Base-by-base conservation (phyloP, 2,113 vertebrate genomes). In the Tringa solitaria region DNA sequence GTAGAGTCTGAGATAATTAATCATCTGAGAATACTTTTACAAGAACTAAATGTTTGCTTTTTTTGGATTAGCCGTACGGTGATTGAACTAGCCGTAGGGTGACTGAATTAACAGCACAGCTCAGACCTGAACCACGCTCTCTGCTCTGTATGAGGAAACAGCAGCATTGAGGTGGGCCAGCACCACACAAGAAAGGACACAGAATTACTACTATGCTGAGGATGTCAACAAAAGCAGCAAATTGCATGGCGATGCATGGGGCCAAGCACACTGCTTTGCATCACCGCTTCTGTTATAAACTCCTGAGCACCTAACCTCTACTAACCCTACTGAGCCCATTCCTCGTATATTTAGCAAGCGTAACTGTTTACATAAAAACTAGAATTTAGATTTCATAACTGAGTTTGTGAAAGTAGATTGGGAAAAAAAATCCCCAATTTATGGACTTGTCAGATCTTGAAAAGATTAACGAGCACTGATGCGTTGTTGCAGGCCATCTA, bases 101-200 rank as follows among this genome's bases (percentile, higher is more conserved):
- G 56, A 57, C 57, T 56, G 72, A 85, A 60, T 72, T 72, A 75
- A 86, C 33, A 65, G 45, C 6, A 17, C 24, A 48, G 39, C 39
- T 88, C 4, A 6, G 45, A 74, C 16, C 2, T 17, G 3, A 80
- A 32, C 37, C 8, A 23, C 2, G 1, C 56, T 64, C 0, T 51
- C 43, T 73, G 14, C 33, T 76, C 27, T 17, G 4, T 67, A 10
- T 41, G 63, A 75, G 24, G 48, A 37, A 50, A 9, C 14, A 72
- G 24, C n/a, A 72, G 39, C 23, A 14, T 64, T 1, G 4, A 37
- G 37, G 28, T 87, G 56, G 13, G 26, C 56, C 24, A 75, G 45
- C 9, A 37, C 37, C 22, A 22, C 43, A 33, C 5, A 28, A 57
- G 51, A 53, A 28, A 28, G 28, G 17, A 16, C 28, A 23, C 5